Percentiles rank a stretch among this genome's conserved stretches.
phyloP scores from a whole-genome alignment of 2,113 vertebrate genomes.

The Kryptolebias marmoratus region DNA sequence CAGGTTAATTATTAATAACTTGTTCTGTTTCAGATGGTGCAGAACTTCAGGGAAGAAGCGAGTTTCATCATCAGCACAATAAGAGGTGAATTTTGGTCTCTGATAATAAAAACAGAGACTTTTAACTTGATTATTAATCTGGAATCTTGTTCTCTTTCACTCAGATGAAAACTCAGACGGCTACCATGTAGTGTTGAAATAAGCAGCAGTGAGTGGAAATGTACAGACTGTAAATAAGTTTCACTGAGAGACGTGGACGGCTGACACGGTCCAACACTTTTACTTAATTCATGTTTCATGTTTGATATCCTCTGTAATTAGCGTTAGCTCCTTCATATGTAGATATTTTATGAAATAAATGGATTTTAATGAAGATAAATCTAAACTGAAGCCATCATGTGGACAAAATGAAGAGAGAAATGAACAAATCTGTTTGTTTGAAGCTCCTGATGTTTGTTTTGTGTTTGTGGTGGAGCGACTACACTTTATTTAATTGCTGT shows the following conservation, averaged over 20 bases:
- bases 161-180: conserved; percentile 89
- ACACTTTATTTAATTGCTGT: not conserved
- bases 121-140: not conserved
- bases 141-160: conserved; percentile 21
- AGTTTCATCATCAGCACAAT: conserved; percentile 91
- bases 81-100: conserved; percentile 79
- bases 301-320: not conserved
- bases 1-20: not conserved
- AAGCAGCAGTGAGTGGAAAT: conserved; percentile 45
- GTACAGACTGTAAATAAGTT: conserved; percentile 56
- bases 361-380: not conserved
- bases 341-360: not conserved
- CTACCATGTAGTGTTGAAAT: conserved; percentile 91
- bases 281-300: not conserved
- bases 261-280: not conserved
- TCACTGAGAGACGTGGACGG: not conserved
- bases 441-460: not conserved
- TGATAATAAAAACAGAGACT: not conserved
- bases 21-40: conserved; percentile 86
- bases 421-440: conserved; percentile 35
- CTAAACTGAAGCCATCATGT: not conserved
- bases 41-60: conserved; percentile 92
- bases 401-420: conserved; percentile 16
- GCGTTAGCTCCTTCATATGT: not conserved
- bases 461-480: too few species aligned